Evolutionary conservation across 2,113 vertebrate genomes (phyloP), one percentile per base, ranked within the genome.

Genomic region (Chauna torquata): DNA sequence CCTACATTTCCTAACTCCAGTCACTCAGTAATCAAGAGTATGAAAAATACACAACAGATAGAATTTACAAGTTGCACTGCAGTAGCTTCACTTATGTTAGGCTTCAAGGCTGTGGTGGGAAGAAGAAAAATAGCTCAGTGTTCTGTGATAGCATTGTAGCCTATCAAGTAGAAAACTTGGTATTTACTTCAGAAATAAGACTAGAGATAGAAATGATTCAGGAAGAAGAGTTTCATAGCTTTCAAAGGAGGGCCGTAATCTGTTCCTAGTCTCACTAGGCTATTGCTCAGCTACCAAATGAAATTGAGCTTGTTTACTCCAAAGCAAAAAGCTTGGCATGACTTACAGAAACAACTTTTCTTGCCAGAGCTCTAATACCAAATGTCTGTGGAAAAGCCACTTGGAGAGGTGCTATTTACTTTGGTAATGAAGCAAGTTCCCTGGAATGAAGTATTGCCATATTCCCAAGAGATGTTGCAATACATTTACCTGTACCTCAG

Each of bases 261-360:
- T 75, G 69, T 65, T 27, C 61, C n/a, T 18, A 61, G 30, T 25
- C 91, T 93, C 78, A 69, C 44, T 45, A 81, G 57, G 47, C 81
- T 75, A 91, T 2, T 6, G 77, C 65, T 82, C n/a, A 1, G 62
- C 85, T 82, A 94, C 82, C 75, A 80, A 80, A 90, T 4, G 58
- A 91, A 87, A 96, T 42, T 34, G 78, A 90, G 36, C 18, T 45
- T 97, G 87, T 96, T 97, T 97, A 97, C 90, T 85, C 84, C 93
- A 96, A 96, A 96, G 83, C 86, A 95, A 70, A 88, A 71, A 40
- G 27, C 71, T 80, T 96, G 94, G 96, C 96, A 94, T 4, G 44
- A 77, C 82, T 36, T 70, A 92, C 34, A 96, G 92, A 94, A 96
- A 96, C 96, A 96, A 49, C 40, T 76, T 42, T 76, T 70, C 81